Conservation (phyloP, 2,888 invertebrate species). For the Nomada fucata region DNA sequence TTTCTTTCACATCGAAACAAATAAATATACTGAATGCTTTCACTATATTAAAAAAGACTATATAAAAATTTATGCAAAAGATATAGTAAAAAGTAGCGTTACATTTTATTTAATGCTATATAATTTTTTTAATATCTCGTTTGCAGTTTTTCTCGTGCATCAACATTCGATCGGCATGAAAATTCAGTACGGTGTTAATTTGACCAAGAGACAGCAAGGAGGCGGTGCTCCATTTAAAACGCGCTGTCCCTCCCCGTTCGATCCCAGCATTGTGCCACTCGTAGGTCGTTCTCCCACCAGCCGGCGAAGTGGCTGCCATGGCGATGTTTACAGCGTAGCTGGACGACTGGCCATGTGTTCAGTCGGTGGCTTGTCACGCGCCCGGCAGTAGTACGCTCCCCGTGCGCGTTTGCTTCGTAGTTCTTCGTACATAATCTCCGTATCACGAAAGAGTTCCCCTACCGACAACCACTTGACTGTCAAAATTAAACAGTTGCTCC, state of each 20-base stretch:
- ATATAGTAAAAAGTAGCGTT: too few species aligned
- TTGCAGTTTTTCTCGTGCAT: not conserved
- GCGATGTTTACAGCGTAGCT: constrained; percentile 81
- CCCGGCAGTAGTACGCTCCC: constrained; percentile 40
- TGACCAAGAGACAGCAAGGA: not conserved
- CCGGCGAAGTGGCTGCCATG: constrained; percentile 61
- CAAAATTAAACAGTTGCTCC: not conserved
- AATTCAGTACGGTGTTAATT: not conserved
- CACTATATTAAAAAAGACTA: too few species aligned
- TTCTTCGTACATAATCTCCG: not conserved
- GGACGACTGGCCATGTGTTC: constrained; percentile 80
- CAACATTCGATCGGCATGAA: not conserved
- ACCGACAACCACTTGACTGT: constrained; percentile 28
- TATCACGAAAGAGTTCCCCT: constrained; percentile 2
- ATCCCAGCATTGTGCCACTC: constrained; percentile 34
- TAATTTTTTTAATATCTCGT: not conserved
- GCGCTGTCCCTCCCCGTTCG: constrained; percentile 9
- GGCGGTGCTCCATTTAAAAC: constrained; percentile 41
- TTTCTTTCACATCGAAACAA: not conserved
- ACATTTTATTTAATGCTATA: not conserved
- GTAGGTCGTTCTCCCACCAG: constrained; percentile 29
- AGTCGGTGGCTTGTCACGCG: constrained; percentile 77
- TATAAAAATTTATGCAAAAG: too few species aligned
- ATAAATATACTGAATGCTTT: too few species aligned
- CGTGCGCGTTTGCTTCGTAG: not conserved